A percentile compares a stretch with the other conserved stretches of the same genome.
Evolutionary conservation across 1,140 invertebrate genomes (phyloP).

Genomic region (Drosophila subpulchrella): DNA sequence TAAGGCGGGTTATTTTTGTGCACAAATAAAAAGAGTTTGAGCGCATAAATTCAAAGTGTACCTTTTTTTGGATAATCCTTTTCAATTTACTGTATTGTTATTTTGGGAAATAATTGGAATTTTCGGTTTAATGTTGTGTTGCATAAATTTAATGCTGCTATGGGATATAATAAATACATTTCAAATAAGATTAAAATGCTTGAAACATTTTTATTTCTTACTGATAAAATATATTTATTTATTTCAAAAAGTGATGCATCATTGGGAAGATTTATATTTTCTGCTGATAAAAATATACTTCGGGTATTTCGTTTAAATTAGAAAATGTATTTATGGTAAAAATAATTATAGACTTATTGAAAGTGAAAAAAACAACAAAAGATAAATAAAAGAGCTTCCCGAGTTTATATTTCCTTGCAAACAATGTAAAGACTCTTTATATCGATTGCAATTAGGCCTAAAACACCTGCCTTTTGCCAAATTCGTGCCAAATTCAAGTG

Average conservation of each 20-base stretch:
- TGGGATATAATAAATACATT: neutral
- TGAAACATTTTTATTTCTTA: neutral
- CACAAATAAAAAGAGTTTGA: neutral
- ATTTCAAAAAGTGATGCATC: neutral
- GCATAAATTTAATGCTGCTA: neutral
- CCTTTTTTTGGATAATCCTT: neutral
- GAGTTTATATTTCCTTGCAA: neutral
- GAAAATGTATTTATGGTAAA: too few species aligned
- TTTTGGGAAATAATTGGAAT: neutral
- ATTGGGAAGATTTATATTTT: too few species aligned
- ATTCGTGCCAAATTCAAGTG: constrained; percentile 27
- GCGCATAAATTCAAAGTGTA: neutral
- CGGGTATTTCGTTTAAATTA: too few species aligned
- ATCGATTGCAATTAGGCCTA: constrained; percentile 25
- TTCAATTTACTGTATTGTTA: neutral
- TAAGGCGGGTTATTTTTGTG: neutral
- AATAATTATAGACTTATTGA: too few species aligned
- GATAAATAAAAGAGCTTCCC: too few species aligned
- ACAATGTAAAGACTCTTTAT: constrained; percentile 7
- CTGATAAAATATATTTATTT: neutral
- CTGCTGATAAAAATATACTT: too few species aligned
- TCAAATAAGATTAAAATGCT: neutral
- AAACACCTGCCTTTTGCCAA: constrained; percentile 1
- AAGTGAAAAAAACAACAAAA: too few species aligned
- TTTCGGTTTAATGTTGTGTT: neutral